Evolutionary conservation across 2,888 invertebrate species (phyloP), one percentile per base, ranked within the genome.

Genomic region (Lasioglossum marginatum): DNA sequence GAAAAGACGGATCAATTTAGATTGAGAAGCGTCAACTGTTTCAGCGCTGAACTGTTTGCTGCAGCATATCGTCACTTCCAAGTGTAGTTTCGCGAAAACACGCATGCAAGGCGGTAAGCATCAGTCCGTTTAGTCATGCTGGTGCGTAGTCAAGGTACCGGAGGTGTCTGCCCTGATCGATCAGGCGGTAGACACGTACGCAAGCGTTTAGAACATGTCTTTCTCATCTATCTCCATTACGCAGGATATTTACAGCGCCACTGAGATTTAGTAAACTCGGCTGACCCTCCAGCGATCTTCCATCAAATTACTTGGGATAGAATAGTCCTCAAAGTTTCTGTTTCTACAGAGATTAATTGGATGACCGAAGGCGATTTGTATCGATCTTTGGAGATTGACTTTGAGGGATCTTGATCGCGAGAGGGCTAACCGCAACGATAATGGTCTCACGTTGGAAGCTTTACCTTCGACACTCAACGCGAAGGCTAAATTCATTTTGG

Each of bases 401-500:
- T 68, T 40, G 68, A 23, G 23, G 68, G 19, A 37, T 43, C 4
- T 19, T 27, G 57, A 57, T 37, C 79, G 52, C 74, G 77, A 79
- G 71, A 87, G 83, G 81, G 77, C 83, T 75, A 57, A 84, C 79
- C 87, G 79, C 19, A 23, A 63, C 19, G 19, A 52, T 31, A 76
- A 80, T n/a, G 34, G 78, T 37, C 73, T 60, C 12, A 63, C n/a
- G 52, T 74, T 27, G 37, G 71, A 37, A 74, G 81, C 88, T 95
- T 96, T 96, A 98, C 98, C 98, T 97, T 98, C 97, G 79, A 98
- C 97, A 93, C 96, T 97, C 83, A 98, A 96, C 93, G 96, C 95
- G 93, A 98, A 97, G 71, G 98, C 98, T 96, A 98, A 97, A 95
- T 98, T 98, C 95, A 98, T 97, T 95, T 98, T 98, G 34, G 98